These are phyloP conservation scores for Chaetoderma sp. DNA, from an alignment of 2,888 invertebrate species.

Conservation along the genomic window DNA sequence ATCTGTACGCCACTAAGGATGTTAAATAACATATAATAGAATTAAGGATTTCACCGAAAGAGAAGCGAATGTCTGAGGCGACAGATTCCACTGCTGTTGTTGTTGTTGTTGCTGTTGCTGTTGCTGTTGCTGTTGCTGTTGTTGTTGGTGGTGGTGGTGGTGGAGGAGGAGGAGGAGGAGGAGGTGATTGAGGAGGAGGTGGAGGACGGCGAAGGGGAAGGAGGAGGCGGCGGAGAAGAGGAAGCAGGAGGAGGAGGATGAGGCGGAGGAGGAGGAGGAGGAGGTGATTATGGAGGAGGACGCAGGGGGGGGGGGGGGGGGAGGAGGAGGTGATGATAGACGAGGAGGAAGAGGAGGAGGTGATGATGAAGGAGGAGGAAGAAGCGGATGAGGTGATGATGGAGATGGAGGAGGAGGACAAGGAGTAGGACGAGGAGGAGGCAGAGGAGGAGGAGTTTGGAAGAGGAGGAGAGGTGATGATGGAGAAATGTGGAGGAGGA, in stretches of 20 bases:
- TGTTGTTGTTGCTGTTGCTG: no score
- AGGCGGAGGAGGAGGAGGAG: constrained; percentile 30
- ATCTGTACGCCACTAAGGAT: no score
- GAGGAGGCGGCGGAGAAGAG: constrained; percentile 7
- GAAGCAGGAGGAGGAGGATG: constrained; percentile 29
- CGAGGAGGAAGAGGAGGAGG: not conserved
- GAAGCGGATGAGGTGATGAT: constrained; percentile 1
- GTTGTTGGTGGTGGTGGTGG: constrained; percentile 7
- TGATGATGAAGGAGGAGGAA: not conserved
- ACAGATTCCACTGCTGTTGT: no score
- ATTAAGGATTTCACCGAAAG: no score
- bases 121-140: no score
- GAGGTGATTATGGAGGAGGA: constrained; percentile 10
- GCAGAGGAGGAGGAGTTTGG: constrained; percentile 71
- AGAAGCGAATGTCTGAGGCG: no score
- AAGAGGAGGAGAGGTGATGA: not conserved
- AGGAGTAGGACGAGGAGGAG: constrained; percentile 77
- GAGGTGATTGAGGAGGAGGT: not conserved
- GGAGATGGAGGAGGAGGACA: constrained; percentile 16
- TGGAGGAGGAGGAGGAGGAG: not conserved
- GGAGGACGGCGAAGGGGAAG: no score
- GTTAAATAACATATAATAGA: no score
- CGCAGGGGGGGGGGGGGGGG: constrained; percentile 16
- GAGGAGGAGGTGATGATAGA: not conserved
- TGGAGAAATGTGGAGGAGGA: not conserved